Base-by-base conservation (phyloP, 2,888 invertebrate genomes). In the Dryocosmus kuriphilus region DNA sequence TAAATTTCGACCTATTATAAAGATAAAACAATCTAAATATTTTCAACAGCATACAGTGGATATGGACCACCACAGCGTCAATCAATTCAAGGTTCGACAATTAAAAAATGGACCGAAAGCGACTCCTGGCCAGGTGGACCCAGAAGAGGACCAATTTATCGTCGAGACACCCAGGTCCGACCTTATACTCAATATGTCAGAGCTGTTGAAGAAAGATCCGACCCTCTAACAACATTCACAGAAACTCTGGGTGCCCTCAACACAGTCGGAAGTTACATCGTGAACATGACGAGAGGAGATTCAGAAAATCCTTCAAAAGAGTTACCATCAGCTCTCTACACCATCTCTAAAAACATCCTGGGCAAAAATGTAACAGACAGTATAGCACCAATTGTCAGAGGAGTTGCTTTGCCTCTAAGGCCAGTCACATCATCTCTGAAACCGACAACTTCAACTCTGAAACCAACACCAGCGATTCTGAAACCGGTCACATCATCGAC, bases 191-290 rank as follows among this genome's bases (percentile, higher is more conserved):
- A 90, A 9, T 76, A 84, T 14, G 83, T 86, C 0, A 80, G 82
- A 1, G 82, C 84, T 2, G 82, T 78, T 41, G 85, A 86, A 63
- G 78, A 83, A 62, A 85, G 83, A n/a, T 81, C 83, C 7, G 91
- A 91, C 75, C 90, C 93, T 1, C 87, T 94, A 77, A 88, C 91
- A 75, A 93, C 92, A 74, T 93, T 94, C 80, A 93, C 94, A 1
- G 94, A 94, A 89, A 94, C 94, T 1, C 89, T 94, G 6, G 97
- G 97, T 46, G 97, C 97, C 5, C 93, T 97, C 22, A 97, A 97
- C 84, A 97, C 97, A 1, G 96, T 97, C 0, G 97, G 97, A 0
- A 95, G 95, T 88, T 96, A 96, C 89, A 93, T 97, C 83, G 96
- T 97, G 0, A 97, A 97, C 86, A 96, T 96, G 93, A 97, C 95